Evolutionary conservation across 1,140 invertebrate species (phyloP).

Genomic region (Chlorops oryzae): DNA sequence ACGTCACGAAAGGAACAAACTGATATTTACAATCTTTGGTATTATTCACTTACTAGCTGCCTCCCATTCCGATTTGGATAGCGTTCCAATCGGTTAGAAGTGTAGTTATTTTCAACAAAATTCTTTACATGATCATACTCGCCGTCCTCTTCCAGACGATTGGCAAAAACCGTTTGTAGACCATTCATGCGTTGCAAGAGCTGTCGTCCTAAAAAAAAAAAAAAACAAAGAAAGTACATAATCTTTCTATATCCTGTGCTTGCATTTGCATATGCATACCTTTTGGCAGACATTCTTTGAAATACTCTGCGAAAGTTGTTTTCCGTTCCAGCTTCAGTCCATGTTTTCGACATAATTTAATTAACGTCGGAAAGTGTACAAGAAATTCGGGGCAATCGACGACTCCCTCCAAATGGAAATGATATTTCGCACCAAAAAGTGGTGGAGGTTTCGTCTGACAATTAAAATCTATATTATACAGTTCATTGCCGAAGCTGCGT

Average conservation of each 20-base stretch:
- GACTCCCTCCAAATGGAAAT: conserved; percentile 91
- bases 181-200: conserved; percentile 72
- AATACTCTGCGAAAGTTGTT: conserved; percentile 76
- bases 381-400: conserved; percentile 99
- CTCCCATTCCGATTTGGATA: conserved; percentile 91
- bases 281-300: conserved; percentile 59
- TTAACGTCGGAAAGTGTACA: conserved; percentile 83
- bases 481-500: conserved; percentile 76
- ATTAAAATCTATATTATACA: conserved; percentile 77
- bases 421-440: conserved; percentile 93
- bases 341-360: conserved; percentile 75
- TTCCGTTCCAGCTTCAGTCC: conserved; percentile 71
- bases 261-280: conserved; percentile 38
- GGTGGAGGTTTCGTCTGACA: conserved; percentile 65
- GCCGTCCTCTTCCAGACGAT: conserved; percentile 50
- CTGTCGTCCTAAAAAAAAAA: conserved; percentile 30
- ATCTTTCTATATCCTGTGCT: too few relatives aligned
- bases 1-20: too few relatives aligned
- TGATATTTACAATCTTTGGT: too few relatives aligned
- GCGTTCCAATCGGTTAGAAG: conserved; percentile 62
- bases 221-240: background rate
- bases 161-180: conserved; percentile 62
- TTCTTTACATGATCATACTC: conserved; percentile 68
- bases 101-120: conserved; percentile 1
- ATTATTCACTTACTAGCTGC: conserved; percentile 64